These are phyloP conservation scores for Scyliorhinus canicula DNA, from an alignment of 2,797 vertebrate genomes.

Conservation along the genomic window DNA sequence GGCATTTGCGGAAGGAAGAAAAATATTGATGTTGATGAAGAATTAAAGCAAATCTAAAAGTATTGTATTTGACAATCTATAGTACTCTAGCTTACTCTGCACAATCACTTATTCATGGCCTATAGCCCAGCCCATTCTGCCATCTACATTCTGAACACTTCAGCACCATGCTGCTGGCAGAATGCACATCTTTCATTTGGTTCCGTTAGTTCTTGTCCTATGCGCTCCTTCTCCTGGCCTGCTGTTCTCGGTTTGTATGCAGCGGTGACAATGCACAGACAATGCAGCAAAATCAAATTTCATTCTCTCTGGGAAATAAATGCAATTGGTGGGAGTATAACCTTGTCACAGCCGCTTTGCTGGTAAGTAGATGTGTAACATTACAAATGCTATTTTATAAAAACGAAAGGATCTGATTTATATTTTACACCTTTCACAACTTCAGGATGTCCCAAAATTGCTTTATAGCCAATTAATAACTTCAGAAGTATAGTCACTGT, in stretches of 20 bases:
- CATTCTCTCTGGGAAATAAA: background rate
- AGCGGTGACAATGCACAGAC: background rate
- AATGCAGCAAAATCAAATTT: background rate
- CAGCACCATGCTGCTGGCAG: background rate
- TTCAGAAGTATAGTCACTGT: background rate
- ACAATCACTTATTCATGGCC: background rate
- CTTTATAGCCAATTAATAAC: background rate
- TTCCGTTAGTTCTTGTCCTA: background rate
- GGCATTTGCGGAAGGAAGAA: background rate
- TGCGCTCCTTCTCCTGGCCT: background rate
- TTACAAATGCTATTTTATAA: background rate
- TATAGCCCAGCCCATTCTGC: background rate
- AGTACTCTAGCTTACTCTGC: background rate
- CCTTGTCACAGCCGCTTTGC: background rate
- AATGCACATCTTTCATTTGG: background rate
- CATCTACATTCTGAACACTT: background rate
- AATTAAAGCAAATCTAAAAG: background rate
- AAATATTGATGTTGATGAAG: background rate
- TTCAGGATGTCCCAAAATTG: background rate
- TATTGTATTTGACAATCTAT: background rate
- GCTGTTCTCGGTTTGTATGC: background rate
- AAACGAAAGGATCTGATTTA: background rate
- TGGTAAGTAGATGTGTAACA: background rate
- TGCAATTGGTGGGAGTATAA: too few species aligned
- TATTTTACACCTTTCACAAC: background rate